Evolutionary conservation across 2,888 invertebrate genomes (phyloP), one percentile per base, ranked within the genome.

Genomic region (Biston stratarius): DNA sequence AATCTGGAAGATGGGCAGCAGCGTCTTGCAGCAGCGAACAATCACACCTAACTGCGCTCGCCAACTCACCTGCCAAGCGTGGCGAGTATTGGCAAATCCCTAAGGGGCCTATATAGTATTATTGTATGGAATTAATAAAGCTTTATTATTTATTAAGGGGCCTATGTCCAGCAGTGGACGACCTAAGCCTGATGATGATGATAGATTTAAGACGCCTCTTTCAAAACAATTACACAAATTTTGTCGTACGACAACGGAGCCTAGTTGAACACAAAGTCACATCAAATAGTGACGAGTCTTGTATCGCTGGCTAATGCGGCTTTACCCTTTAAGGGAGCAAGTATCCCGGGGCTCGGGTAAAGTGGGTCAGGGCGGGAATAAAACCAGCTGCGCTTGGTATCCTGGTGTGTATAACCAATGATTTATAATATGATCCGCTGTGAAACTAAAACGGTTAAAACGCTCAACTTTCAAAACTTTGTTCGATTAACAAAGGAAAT

Each of bases 341-440:
- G 7, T 56, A 14, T 40, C 45, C 5, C 36, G 40, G 68, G 61
- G 42, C 45, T 5, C 36, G 59, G 34, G 64, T 59, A 78, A 82
- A 79, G 60, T 82, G 64, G 78, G 83, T 82, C 83, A 83, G 71
- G 69, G 64, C 71, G 69, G 70, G 76, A 75, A 79, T 81, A 83
- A 82, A 82, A 80, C 72, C 67, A 72, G 67, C 62, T 67, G 67
- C 67, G 58, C 69, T 70, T 56, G 61, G 76, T 70, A 72, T 74
- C 75, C 78, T 74, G 67, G 68, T 70, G 74, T 76, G 71, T 75
- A 81, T 74, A 73, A 69, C 72, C 75, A 77, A 82, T 81, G 79
- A 82, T 83, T 82, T 82, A 81, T 79, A 78, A 72, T 78, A 79
- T 77, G 67, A 74, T 76, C 70, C 63, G 71, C 68, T 42, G 68